Conservation (phyloP, 2,888 invertebrate genomes). For the Philaethria dido region DNA sequence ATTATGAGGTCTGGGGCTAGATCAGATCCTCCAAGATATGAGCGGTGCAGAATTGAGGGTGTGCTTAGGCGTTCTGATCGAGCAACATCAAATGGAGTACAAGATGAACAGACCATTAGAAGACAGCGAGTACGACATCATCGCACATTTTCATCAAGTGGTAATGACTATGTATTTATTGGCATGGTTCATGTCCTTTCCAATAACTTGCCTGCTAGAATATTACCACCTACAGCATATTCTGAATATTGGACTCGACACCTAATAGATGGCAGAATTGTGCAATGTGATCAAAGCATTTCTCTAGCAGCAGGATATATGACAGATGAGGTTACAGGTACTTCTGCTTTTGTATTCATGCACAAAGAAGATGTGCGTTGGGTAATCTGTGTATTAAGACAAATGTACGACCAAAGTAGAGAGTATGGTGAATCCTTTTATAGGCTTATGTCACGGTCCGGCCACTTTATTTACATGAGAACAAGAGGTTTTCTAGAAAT, state of each 20-base stretch:
- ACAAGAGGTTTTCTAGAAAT: slow-evolving; percentile 94
- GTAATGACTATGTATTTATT: slow-evolving; percentile 87
- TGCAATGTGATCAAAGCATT: slow-evolving; percentile 95
- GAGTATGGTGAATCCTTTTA: slow-evolving; percentile 95
- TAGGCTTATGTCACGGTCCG: slow-evolving; percentile 90
- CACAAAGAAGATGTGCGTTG: slow-evolving; percentile 94
- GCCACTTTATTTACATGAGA: slow-evolving; percentile 93
- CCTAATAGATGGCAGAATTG: slow-evolving; percentile 93
- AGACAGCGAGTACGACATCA: slow-evolving; percentile 81
- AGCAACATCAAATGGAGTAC: slow-evolving; percentile 79
- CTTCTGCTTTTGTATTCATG: slow-evolving; percentile 95
- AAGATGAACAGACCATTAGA: slow-evolving; percentile 78
- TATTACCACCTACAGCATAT: slow-evolving; percentile 85
- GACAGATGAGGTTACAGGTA: slow-evolving; percentile 94
- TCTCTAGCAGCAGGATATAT: slow-evolving; percentile 94
- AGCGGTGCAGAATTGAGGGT: slow-evolving; percentile 88
- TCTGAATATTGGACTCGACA: slow-evolving; percentile 96
- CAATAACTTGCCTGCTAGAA: slow-evolving; percentile 81
- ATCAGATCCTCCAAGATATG: slow-evolving; percentile 88
- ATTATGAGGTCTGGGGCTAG: slow-evolving; percentile 88
- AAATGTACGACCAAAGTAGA: slow-evolving; percentile 94
- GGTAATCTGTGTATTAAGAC: slow-evolving; percentile 93
- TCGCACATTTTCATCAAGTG: slow-evolving; percentile 80
- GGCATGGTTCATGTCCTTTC: slow-evolving; percentile 88
- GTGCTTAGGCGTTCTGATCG: slow-evolving; percentile 83